phyloP scores from a whole-genome alignment of 2,888 invertebrate genomes.

The Baccha elongata region DNA sequence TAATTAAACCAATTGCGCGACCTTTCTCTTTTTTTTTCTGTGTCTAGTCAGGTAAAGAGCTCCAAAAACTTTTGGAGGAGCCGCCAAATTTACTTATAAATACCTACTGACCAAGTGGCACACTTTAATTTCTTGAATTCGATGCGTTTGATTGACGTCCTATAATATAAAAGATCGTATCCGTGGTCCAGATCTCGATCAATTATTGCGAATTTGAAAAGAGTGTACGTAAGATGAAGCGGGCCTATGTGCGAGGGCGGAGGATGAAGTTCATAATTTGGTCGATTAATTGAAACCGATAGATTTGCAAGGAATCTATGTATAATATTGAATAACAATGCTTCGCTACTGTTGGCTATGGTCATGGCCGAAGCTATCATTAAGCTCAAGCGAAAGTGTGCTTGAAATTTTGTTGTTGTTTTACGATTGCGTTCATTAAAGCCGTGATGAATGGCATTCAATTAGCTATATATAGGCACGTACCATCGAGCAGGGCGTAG shows the following conservation, averaged over 20 bases:
- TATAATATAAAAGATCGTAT: conserved; percentile 61
- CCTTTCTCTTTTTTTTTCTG: conserved; percentile 64
- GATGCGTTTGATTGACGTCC: conserved; percentile 72
- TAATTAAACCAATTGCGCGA: conserved; percentile 72
- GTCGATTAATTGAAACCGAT: conserved; percentile 56
- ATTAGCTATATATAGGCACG: conserved; percentile 62
- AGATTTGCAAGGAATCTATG: conserved; percentile 59
- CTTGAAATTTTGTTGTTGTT: conserved; percentile 29
- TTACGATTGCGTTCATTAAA: conserved; percentile 57
- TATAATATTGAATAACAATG: conserved; percentile 62
- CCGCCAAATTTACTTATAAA: conserved; percentile 1
- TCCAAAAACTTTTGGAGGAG: conserved; percentile 1
- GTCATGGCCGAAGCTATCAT: conserved; percentile 64
- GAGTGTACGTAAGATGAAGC: conserved; percentile 30
- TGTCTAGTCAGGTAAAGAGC: conserved; percentile 40
- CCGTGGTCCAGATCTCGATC: conserved; percentile 51
- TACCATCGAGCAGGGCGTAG: conserved; percentile 63
- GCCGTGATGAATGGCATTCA: conserved; percentile 66
- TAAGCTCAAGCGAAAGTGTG: conserved; percentile 66
- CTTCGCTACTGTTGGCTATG: conserved; percentile 71
- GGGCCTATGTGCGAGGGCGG: not conserved
- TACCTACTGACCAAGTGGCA: conserved; percentile 40
- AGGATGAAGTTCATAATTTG: conserved; percentile 25
- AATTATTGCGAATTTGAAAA: conserved; percentile 55
- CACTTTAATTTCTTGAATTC: conserved; percentile 52